Percentiles rank a stretch among this genome's conserved stretches.
Evolutionary conservation across 2,888 invertebrate species (phyloP).

Genomic region (Cerastoderma edule): DNA sequence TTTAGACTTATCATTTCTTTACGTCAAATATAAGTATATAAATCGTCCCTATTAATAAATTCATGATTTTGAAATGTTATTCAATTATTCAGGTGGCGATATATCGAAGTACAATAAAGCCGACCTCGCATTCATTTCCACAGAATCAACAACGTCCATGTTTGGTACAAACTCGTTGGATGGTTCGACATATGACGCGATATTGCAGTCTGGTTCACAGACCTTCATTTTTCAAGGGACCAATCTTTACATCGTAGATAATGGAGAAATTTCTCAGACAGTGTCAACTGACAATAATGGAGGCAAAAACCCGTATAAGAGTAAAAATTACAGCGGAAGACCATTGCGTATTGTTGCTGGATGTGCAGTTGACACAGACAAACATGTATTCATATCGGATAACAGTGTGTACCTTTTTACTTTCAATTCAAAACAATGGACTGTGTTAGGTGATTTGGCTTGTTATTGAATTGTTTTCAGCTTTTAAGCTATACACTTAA

Average conservation of each 20-base stretch:
- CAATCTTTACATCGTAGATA: background rate
- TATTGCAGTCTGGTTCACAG: background rate
- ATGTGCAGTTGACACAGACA: conserved; percentile 20
- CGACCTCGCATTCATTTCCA: background rate
- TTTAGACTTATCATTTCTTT: background rate
- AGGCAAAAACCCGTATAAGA: conserved; percentile 29
- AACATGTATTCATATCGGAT: conserved; percentile 27
- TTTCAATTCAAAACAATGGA: conserved; percentile 19
- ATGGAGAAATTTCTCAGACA: background rate
- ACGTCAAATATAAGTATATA: background rate
- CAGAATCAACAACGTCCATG: background rate
- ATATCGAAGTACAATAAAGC: background rate
- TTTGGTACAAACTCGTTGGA: background rate
- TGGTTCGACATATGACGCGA: conserved; percentile 6
- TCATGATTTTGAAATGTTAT: background rate
- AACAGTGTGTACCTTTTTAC: conserved; percentile 21
- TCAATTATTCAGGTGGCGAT: background rate
- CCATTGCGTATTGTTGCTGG: conserved; percentile 23
- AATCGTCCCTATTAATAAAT: background rate
- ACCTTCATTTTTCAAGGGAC: background rate
- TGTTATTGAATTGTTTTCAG: too few relatives aligned
- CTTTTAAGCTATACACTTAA: too few relatives aligned
- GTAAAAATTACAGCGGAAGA: conserved; percentile 22
- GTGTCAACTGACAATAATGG: conserved; percentile 29
- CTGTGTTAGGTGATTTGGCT: conserved; percentile 2